Conservation (phyloP, 2,113 vertebrate species). For the Anthoscopus minutus region DNA sequence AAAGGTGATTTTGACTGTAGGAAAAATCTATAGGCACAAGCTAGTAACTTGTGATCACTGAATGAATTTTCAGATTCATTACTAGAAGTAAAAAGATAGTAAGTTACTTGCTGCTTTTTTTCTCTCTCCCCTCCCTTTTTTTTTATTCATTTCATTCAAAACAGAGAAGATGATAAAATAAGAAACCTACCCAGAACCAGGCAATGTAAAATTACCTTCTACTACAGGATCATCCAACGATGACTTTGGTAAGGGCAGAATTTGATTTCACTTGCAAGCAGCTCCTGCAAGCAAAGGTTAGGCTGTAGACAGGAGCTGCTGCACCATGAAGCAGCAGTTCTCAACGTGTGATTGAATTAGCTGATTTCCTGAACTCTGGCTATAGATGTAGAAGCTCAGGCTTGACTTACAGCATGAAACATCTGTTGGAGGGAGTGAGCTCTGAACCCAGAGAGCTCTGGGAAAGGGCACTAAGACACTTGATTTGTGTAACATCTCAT, state of each 20-base stretch:
- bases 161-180: neutral
- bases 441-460: neutral
- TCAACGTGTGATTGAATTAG: neutral
- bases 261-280: neutral
- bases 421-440: neutral
- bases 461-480: neutral
- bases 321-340: neutral
- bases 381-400: neutral
- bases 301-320: neutral
- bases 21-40: neutral
- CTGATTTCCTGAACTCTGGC: neutral
- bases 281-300: neutral
- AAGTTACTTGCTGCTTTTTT: neutral
- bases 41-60: neutral
- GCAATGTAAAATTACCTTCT: neutral
- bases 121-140: neutral
- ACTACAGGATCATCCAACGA: accelerated
- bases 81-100: neutral
- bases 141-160: neutral
- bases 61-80: neutral
- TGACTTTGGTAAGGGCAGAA: neutral
- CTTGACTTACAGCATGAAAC: neutral
- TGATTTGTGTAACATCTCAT: neutral
- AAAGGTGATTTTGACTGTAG: neutral
- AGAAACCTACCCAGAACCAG: neutral